Evolutionary conservation across 1,140 invertebrate genomes (phyloP), one percentile per base, ranked within the genome.

Genomic region (Hylyphantes graminicola): DNA sequence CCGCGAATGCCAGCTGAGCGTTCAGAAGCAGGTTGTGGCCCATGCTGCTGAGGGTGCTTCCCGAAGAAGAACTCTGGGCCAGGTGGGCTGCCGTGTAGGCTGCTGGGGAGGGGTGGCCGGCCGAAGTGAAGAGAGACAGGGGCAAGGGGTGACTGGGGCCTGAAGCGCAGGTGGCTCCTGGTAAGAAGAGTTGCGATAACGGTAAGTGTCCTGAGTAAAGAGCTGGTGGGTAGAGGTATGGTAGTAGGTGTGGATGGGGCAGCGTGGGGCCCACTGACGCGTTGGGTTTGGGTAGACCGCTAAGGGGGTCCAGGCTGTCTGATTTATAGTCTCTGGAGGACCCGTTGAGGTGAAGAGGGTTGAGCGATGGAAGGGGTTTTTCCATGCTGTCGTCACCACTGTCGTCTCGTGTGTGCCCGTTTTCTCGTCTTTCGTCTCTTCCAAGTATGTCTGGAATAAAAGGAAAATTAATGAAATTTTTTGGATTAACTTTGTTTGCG

Each of bases 151-250:
- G 82, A 50, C 54, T 72, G 68, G 65, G 87, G 83, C 87, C 48
- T 87, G 82, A 51, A 63, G 87, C 48, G 86, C 86, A 76, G 9
- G 86, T 86, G 6, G n/a, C 87, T 83, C 88, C 89, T 10, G 94
- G 94, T 2, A 92, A 93, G 87, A 94, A 93, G 70, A 95, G 92
- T 0, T 92, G 93, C 7, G 88, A 87, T 3, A 91, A 90, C 8
- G 64, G 86, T 77, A 81, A 72, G 50, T 83, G 86, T n/a, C 68
- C 76, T 17, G 93, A 94, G 90, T 96, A 96, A 72, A 97, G 90
- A 3, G 94, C 95, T 2, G 92, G 91, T n/a, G 94, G 94, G 89
- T 96, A 96, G 15, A 97, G 92, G 91, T 96, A 97, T 78, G 95
- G 96, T 70, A 85, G 63, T 86, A 97, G 90, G 88, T 93, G 93